Evolutionary conservation across 2,888 invertebrate species (phyloP), one percentile per base, ranked within the genome.

Genomic region (Busseola fusca): DNA sequence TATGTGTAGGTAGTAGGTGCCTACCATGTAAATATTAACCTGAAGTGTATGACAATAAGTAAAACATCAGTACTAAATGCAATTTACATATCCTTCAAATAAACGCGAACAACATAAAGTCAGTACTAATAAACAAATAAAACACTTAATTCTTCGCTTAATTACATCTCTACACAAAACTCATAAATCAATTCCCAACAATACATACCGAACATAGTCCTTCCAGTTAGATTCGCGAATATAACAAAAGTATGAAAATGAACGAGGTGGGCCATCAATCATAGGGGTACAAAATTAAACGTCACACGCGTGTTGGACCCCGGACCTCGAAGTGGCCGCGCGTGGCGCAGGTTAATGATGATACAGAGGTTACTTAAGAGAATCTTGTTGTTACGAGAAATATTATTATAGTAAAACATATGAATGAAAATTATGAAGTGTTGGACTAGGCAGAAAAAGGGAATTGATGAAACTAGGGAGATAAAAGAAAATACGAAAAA

Each of bases 211-310:
- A 72, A 74, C 72, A 68, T 30, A 73, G 83, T 77, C 77, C 69
- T 64, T 68, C 83, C 68, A 85, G 84, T 84, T 84, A 85, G 84
- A 85, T 83, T 84, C 82, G 84, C 85, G 87, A 83, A 87, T 85
- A 71, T 85, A 82, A 81, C 91, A 91, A 91, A 92, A 91, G 91
- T 93, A 93, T 93, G 93, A 93, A 93, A 92, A 93, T 92, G 93
- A 90, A 91, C 89, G 87, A 88, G 88, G 87, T 89, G 84, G 78
- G 86, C 89, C 92, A 95, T 95, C 95, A 94, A 95, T 95, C 95
- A 95, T 95, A 87, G 89, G 90, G 91, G 90, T 91, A 94, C 94
- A 93, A 95, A 95, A 95, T 95, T 94, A 95, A 95, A 94, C 93
- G 95, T 94, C 95, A 95, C 91, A 93, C 92, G 93, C 92, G 92